Base-by-base conservation (phyloP, 2,888 invertebrate genomes). In the Melangyna quadrimaculata region DNA sequence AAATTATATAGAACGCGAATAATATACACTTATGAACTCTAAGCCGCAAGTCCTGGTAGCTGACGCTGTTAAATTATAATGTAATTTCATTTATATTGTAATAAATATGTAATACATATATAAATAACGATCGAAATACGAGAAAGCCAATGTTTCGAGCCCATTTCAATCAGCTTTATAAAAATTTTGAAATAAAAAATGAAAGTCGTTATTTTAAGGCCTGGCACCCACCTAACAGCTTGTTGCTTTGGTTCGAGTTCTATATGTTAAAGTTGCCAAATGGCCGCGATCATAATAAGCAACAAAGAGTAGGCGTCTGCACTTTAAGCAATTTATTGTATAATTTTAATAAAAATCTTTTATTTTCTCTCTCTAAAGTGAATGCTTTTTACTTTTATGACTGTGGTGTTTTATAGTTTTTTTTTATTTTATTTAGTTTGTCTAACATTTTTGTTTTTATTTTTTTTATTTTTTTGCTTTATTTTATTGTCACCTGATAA, bases 361-460 rank as follows among this genome's bases (percentile, higher is more conserved):
- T 83, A 83, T 73, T 78, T 69, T 78, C 73, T 83, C 78, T 83
- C 78, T 78, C 82, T 69, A 57, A 63, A 65, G 27, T 78, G 78
- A 48, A 69, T 78, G 19, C 29, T 53, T 63, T 37, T 71, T 27
- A 37, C n/a, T 51, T n/a, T 51, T 35, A 37, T 73, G 72, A 35
- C 22, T 37, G 43, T n/a, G 29, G 27, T 51, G 37, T 74, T 45
- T 43, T 37, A 10, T 40, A 55, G 17, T n/a, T 17, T 32, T 32
- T 17, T 17, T 57, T 17, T 61, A 32, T 14, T 37, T 43, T n/a
- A 17, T 43, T 17, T 70, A 17, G 27, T 63, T 55, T 40, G 14
- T 48, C 14, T 63, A 51, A 27, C 59, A 57, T 35, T 75, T 77
- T 43, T 40, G 63, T 12, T 40, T 43, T 69, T 73, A 14, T 51